phyloP scores from a whole-genome alignment of 1,140 invertebrate genomes.

The Ganaspis sp. region DNA sequence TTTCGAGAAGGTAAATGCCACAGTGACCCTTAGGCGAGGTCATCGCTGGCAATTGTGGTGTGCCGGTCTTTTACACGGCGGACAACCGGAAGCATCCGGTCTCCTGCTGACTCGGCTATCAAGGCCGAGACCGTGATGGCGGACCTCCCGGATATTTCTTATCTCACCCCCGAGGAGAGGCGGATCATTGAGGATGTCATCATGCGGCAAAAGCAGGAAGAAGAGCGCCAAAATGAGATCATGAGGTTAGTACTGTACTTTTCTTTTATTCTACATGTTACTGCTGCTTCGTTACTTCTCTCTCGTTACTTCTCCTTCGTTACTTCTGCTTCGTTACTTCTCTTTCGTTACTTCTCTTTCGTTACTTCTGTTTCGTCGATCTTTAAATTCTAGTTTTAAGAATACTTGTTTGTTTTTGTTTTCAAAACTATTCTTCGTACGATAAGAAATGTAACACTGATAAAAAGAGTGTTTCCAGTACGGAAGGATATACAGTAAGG shows the following conservation, averaged over 20 bases:
- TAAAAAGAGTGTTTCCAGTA: too few species aligned
- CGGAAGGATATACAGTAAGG: too few species aligned
- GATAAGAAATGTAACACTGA: too few species aligned
- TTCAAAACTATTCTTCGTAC: too few species aligned
- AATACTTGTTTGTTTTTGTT: too few species aligned
- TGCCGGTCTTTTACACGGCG: slow-evolving; percentile 48
- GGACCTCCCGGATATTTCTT: slow-evolving; percentile 96
- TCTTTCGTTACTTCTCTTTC: too few species aligned
- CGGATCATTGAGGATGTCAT: slow-evolving; percentile 98
- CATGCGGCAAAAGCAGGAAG: slow-evolving; percentile 96
- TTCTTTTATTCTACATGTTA: not conserved
- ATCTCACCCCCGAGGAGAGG: slow-evolving; percentile 97
- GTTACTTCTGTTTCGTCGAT: too few species aligned
- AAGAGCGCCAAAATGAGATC: slow-evolving; percentile 95
- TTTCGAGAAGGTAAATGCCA: slow-evolving; percentile 40
- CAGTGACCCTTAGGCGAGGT: slow-evolving; percentile 49
- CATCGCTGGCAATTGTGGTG: slow-evolving; percentile 49
- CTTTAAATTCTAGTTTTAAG: too few species aligned
- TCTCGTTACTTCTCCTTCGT: not conserved
- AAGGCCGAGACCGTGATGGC: slow-evolving; percentile 78
- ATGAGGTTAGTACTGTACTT: slow-evolving; percentile 83
- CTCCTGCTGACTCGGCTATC: not conserved
- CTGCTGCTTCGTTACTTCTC: too few species aligned
- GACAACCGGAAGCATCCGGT: slow-evolving; percentile 33
- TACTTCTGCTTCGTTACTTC: too few species aligned